These are phyloP conservation scores for Poeciliopsis presidionis DNA, from an alignment of 2,797 vertebrate species.

Conservation along the genomic window DNA sequence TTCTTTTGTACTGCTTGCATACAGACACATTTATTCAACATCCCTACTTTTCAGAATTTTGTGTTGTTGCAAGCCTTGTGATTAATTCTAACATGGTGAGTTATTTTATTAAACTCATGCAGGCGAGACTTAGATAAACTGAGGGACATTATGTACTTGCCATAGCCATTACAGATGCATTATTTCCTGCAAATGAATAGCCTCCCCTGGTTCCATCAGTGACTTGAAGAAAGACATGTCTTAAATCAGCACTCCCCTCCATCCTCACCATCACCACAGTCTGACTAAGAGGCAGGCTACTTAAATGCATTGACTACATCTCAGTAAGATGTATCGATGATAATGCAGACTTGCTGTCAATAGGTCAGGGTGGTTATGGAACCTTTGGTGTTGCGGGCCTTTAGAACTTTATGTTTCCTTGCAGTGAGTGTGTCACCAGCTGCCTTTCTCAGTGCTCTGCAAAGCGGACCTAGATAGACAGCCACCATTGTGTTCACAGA, in stretches of 20 bases:
- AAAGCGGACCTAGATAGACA: constrained; percentile 71
- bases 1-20: constrained; percentile 53
- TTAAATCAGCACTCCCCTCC: constrained; percentile 40
- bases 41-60: constrained; percentile 30
- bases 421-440: constrained; percentile 56
- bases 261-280: constrained; percentile 21
- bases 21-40: constrained; percentile 29
- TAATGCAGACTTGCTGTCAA: constrained; percentile 66
- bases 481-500: constrained; percentile 75
- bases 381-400: constrained; percentile 58
- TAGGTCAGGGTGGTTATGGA: constrained; percentile 73
- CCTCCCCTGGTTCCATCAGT: constrained; percentile 35
- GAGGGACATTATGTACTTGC: constrained; percentile 25
- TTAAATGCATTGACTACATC: constrained; percentile 61
- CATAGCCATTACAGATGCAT: constrained; percentile 26
- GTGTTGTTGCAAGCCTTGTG: constrained; percentile 32
- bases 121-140: constrained; percentile 28
- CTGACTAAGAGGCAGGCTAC: constrained; percentile 51
- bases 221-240: constrained; percentile 49
- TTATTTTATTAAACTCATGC: constrained; percentile 49
- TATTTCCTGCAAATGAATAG: constrained; percentile 49
- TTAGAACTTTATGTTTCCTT: constrained; percentile 66
- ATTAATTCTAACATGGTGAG: constrained; percentile 40
- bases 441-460: constrained; percentile 58
- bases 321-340: constrained; percentile 75